Base-by-base conservation (phyloP, 23 tunicate species). In the Ascidia mentula region DNA sequence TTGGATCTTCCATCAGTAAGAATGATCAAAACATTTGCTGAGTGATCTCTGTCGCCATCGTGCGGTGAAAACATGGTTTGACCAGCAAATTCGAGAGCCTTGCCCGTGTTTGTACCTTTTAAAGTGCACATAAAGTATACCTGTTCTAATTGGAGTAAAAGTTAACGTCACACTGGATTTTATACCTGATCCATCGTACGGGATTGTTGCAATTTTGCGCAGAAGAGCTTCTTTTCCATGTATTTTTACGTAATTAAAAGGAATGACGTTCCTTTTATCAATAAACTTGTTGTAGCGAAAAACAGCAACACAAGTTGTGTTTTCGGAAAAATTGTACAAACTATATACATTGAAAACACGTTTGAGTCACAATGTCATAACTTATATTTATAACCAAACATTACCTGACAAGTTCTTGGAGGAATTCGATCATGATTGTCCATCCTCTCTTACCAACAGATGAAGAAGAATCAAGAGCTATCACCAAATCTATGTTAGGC, bases 1-100 rank as follows among this genome's bases (percentile, higher is more conserved):
- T 71, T 71, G 30, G 38, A 34, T 71, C 38, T 34, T 71, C 75
- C 75, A 71, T 71, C 75, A 3, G 75, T 71, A 5, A 71, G 75
- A 34, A 71, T 36, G 32, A 71, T 18, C 34, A 71, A 7, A 34
- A 71, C 75, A 3, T 35, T 71, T 6, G 75, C 38, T 3, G 38
- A 34, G 18, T 71, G 75, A 6, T 34, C 37, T 35, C 75, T 34
- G 32, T 28, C 75, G 4, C 75, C 38, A 71, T n/a, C 75, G 24
- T 53, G 65, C 24, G 65, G 7, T 9, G 24, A 53, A 53, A 53
- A 53, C 65, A 53, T 53, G 65, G 22, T 3, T 6, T 53, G 28
- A 3, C 65, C 65, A 53, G 65, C 65, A 9, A 20, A 53, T 53
- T 53, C 28, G 24, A 53, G 65, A 6, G 65, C 65, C 65, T 53